Evolutionary conservation across 2,113 vertebrate genomes (phyloP), one percentile per base, ranked within the genome.

Genomic region (Neomonachus schauinslandi): DNA sequence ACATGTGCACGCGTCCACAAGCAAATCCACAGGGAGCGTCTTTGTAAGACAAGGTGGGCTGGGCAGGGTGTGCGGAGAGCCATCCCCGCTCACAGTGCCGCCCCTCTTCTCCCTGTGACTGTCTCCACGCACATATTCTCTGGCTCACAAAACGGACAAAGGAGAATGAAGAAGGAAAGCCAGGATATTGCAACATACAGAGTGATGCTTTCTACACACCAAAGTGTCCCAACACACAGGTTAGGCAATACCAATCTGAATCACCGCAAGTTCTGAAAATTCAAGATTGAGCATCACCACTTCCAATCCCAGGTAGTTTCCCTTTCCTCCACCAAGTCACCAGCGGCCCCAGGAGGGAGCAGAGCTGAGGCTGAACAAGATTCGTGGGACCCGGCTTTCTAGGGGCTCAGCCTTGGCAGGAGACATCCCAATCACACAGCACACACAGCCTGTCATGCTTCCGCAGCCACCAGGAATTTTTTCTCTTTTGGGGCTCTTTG

Each of bases 131-230:
- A 6, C 77, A 59, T 76, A 61, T 26, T 55, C 33, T 77, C 88
- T 77, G 86, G 46, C 33, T 79, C 5, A 89, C 61, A 83, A 94
- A 76, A 55, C 0, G 33, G 57, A 97, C n/a, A 89, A 36, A 94
- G 18, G 36, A 79, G 42, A 94, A 2, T 10, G 5, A 96, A 69
- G 51, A 22, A 39, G 51, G 76, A 42, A 51, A 80, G 76, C 26
- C 65, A 89, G 74, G 80, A 88, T 76, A 51, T 46, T 95, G 80
- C 81, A 86, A 86, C 76, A 94, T 8, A 83, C 61, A 51, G n/a
- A 92, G 46, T 86, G 57, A 28, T 39, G 76, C 82, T 98, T 96
- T 97, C 93, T 53, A 42, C 89, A 96, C 71, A 94, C 33, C 53
- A 24, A 39, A 83, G 79, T 59, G 92, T 90, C 89, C 89, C 92